Conservation (phyloP, 2,888 invertebrate genomes). For the Tetropium fuscum region DNA sequence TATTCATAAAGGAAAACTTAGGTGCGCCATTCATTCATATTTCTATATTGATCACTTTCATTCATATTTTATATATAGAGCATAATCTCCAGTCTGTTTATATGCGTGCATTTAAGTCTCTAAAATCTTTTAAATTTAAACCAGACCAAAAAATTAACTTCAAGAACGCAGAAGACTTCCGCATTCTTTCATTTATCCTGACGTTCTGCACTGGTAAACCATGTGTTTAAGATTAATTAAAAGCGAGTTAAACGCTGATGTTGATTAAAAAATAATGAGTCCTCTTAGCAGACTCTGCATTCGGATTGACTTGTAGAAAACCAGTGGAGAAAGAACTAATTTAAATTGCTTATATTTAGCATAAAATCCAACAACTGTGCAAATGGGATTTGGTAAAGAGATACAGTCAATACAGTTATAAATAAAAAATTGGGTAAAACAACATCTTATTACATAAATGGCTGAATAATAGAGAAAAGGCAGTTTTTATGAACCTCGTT, state of each 20-base stretch:
- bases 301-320: conserved; percentile 32
- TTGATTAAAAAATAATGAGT: conserved; percentile 53
- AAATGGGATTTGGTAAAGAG: conserved; percentile 18
- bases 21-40: too few species aligned
- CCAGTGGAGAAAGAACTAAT: conserved; percentile 32
- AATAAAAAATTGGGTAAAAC: too few species aligned
- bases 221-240: conserved; percentile 49
- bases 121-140: not conserved
- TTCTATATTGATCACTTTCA: too few species aligned
- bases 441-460: too few species aligned
- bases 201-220: conserved; percentile 6
- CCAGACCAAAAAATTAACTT: not conserved
- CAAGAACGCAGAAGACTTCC: not conserved
- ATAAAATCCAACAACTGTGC: conserved; percentile 32
- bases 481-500: too few species aligned
- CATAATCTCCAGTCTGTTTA: too few species aligned
- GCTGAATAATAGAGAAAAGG: too few species aligned
- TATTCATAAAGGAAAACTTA: too few species aligned
- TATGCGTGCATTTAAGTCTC: too few species aligned
- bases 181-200: conserved; percentile 11
- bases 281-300: conserved; percentile 28
- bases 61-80: too few species aligned
- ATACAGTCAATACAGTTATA: too few species aligned
- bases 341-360: conserved; percentile 35
- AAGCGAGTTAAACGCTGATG: conserved; percentile 45